Evolutionary conservation across 2,888 invertebrate species (phyloP), one percentile per base, ranked within the genome.

Genomic region (Microdon myrmicae): DNA sequence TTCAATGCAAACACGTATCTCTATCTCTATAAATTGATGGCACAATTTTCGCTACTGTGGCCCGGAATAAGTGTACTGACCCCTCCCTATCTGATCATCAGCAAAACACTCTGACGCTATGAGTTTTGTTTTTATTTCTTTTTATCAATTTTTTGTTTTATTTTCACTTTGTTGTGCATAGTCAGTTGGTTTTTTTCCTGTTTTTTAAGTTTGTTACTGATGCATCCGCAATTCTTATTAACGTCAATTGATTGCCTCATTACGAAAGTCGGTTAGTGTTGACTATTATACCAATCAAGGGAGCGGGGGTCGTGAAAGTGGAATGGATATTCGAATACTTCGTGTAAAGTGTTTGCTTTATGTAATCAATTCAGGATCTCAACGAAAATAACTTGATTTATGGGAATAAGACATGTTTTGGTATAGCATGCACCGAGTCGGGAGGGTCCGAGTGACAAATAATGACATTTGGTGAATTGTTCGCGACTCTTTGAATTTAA

Each of bases 201-300:
- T 43, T 41, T 64, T 58, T 43, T 43, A 37, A 37, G 22, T 45
- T 51, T 39, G 37, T 56, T 56, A 51, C 45, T 41, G 45, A 31
- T 14, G 45, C 37, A 43, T 45, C 49, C 45, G 51, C 49, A 41
- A 51, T 51, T 64, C 41, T 41, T 41, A 51, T 58, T 56, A 51
- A 58, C 58, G 47, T 58, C 47, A 47, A 64, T 35, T 51, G 56
- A 51, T 64, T 64, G 45, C 61, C 49, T 64, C 56, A 64, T 64
- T 64, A 56, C 44, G 34, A 61, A n/a, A 41, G 34, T 39, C 23
- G 55, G n/a, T 55, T 47, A 17, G 13, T 25, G 23, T 22, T 34
- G 26, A 19, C 12, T 43, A 23, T 60, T 43, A 38, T 43, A 47
- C 43, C 37, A 37, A 26, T 22, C 3, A 29, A 19, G 13, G 23